These are phyloP conservation scores for Cuniculus paca DNA, from an alignment of 2,797 vertebrate species.

Conservation along the genomic window DNA sequence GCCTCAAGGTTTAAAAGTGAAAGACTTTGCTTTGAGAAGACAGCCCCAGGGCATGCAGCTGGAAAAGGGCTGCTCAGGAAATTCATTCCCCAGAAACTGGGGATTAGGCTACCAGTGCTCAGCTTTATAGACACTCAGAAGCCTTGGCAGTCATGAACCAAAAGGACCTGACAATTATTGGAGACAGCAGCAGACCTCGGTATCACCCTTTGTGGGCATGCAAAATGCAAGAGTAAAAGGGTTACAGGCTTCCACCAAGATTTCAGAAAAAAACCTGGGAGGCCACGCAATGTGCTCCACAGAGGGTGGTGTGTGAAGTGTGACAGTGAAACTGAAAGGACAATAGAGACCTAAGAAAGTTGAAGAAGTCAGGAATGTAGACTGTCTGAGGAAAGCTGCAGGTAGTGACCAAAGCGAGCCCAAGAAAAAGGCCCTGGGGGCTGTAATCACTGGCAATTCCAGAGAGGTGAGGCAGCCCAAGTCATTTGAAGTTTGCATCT, in stretches of 20 bases:
- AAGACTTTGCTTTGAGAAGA: not conserved
- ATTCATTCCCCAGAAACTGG: not conserved
- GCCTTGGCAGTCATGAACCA: not conserved
- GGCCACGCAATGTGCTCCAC: not conserved
- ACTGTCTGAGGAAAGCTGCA: not conserved
- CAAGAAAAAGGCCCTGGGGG: not conserved
- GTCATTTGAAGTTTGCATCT: not conserved
- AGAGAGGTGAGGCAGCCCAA: not conserved
- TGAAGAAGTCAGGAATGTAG: not conserved
- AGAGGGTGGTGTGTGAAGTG: not conserved
- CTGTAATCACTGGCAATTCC: not conserved
- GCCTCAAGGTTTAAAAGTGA: not conserved
- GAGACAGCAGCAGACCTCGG: not conserved
- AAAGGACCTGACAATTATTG: not conserved
- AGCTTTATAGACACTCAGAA: not conserved
- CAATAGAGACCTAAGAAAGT: not conserved
- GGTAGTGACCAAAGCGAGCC: not conserved
- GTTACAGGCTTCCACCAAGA: not conserved
- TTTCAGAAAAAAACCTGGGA: not conserved
- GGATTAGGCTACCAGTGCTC: not conserved
- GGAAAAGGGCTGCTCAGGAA: not conserved
- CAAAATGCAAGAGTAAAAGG: not conserved
- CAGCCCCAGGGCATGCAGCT: not conserved
- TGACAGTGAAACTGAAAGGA: not conserved
- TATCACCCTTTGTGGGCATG: not conserved